Evolutionary conservation across 2,797 vertebrate species (phyloP).

Genomic region (Selene dorsalis): DNA sequence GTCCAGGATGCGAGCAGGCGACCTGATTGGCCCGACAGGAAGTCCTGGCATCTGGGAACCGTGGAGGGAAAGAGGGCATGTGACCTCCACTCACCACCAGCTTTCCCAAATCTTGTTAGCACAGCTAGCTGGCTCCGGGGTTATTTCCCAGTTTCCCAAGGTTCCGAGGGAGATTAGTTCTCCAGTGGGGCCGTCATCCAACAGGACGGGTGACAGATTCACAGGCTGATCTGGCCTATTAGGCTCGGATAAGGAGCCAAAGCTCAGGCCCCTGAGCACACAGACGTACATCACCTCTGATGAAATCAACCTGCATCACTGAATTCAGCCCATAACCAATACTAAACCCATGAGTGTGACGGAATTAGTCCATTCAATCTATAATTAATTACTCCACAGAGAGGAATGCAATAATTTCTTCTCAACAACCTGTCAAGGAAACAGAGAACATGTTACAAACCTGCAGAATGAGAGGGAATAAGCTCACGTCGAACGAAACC

Average conservation of each 20-base stretch:
- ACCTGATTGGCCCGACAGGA: conserved; percentile 68
- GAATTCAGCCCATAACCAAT: conserved; percentile 57
- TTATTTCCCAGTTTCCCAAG: conserved; percentile 82
- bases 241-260: conserved; percentile 82
- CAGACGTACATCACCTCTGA: conserved; percentile 72
- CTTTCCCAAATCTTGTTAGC: conserved; percentile 86
- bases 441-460: not conserved
- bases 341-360: conserved; percentile 42
- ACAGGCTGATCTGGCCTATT: conserved; percentile 86
- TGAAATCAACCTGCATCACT: conserved; percentile 79
- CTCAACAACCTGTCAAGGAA: conserved; percentile 8
- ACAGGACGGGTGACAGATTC: conserved; percentile 84
- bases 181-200: conserved; percentile 73
- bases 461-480: conserved; percentile 8
- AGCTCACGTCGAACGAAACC: conserved; percentile 14
- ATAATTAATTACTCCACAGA: conserved; percentile 30
- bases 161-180: conserved; percentile 79
- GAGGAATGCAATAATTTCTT: conserved; percentile 48
- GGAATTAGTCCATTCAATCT: conserved; percentile 49
- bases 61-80: conserved; percentile 81
- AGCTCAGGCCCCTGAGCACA: conserved; percentile 70
- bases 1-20: conserved; percentile 48
- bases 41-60: conserved; percentile 79
- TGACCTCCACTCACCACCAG: conserved; percentile 83
- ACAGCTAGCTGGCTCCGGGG: conserved; percentile 79